phyloP scores from a whole-genome alignment of 2,888 invertebrate genomes.

The Notodonta dromedarius region DNA sequence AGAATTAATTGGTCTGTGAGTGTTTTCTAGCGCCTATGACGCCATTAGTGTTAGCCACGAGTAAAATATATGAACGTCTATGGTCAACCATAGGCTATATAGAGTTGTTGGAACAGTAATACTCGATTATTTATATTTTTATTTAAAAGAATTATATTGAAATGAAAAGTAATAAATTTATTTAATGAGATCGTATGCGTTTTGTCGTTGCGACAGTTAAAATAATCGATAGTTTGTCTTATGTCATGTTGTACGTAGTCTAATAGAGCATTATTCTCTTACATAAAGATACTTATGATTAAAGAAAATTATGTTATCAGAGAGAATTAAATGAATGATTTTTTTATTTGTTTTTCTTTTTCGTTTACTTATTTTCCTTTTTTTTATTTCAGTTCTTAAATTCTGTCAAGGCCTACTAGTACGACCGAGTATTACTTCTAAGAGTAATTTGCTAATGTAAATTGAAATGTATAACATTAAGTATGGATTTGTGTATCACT shows the following conservation, averaged over 20 bases:
- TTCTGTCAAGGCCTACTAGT: slow-evolving; percentile 22
- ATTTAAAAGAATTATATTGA: slow-evolving; percentile 74
- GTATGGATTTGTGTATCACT: slow-evolving; percentile 67
- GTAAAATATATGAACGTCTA: slow-evolving; percentile 68
- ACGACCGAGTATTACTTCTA: slow-evolving; percentile 16
- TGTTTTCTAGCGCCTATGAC: background rate
- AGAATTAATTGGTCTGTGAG: no score
- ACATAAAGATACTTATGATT: slow-evolving; percentile 68
- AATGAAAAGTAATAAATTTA: slow-evolving; percentile 57
- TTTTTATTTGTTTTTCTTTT: slow-evolving; percentile 62
- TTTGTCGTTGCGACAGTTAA: slow-evolving; percentile 72
- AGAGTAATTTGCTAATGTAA: slow-evolving; percentile 22
- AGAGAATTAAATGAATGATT: slow-evolving; percentile 80
- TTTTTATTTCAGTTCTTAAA: slow-evolving; percentile 17
- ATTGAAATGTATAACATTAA: slow-evolving; percentile 27
- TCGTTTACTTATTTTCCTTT: slow-evolving; percentile 47
- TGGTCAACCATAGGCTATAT: slow-evolving; percentile 74
- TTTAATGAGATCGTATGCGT: slow-evolving; percentile 59
- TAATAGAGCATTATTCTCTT: slow-evolving; percentile 74
- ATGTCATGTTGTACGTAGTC: slow-evolving; percentile 75
- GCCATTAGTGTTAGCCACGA: slow-evolving; percentile 29
- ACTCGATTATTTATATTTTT: slow-evolving; percentile 83
- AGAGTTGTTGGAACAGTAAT: slow-evolving; percentile 80
- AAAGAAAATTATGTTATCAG: slow-evolving; percentile 75
- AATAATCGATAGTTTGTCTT: slow-evolving; percentile 62